A percentile compares a stretch with the other conserved stretches of the same genome.
phyloP scores from a whole-genome alignment of 2,888 invertebrate species.

The Hedya salicella region DNA sequence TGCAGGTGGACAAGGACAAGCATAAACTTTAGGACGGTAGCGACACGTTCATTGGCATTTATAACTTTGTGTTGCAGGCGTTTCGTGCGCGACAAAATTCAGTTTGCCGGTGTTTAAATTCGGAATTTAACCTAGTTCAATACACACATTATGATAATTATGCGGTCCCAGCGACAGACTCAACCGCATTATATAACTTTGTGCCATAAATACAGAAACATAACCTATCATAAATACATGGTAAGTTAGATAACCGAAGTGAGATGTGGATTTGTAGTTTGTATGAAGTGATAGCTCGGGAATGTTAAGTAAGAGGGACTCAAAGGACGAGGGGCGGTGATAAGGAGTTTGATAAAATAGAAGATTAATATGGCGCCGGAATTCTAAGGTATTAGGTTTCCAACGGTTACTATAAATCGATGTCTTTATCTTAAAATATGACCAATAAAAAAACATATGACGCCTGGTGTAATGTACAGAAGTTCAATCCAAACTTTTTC shows the following conservation, averaged over 20 bases:
- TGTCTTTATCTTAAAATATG: too few relatives aligned
- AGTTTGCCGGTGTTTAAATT: constrained; percentile 1
- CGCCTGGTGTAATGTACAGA: too few relatives aligned
- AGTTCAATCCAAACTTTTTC: too few relatives aligned
- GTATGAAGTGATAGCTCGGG: constrained; percentile 18
- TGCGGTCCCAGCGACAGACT: not conserved
- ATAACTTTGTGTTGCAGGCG: constrained; percentile 1
- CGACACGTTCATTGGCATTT: not conserved
- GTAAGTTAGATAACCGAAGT: constrained; percentile 26
- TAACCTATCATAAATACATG: constrained; percentile 20
- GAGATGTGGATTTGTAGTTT: constrained; percentile 28
- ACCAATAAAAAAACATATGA: too few relatives aligned
- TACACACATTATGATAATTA: not conserved
- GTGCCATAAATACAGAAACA: constrained; percentile 15
- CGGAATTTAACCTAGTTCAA: not conserved
- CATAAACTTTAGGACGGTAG: not conserved
- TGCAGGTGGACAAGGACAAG: not conserved
- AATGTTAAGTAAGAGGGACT: constrained; percentile 35
- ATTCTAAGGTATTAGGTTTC: constrained; percentile 22
- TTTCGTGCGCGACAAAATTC: not conserved
- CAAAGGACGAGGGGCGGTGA: constrained; percentile 13
- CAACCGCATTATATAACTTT: constrained; percentile 1
- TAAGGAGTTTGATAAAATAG: constrained; percentile 28
- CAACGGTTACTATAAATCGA: not conserved
- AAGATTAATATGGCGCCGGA: constrained; percentile 19